phyloP scores from a whole-genome alignment of 2,888 invertebrate species.

The Drosophila ustulata region DNA sequence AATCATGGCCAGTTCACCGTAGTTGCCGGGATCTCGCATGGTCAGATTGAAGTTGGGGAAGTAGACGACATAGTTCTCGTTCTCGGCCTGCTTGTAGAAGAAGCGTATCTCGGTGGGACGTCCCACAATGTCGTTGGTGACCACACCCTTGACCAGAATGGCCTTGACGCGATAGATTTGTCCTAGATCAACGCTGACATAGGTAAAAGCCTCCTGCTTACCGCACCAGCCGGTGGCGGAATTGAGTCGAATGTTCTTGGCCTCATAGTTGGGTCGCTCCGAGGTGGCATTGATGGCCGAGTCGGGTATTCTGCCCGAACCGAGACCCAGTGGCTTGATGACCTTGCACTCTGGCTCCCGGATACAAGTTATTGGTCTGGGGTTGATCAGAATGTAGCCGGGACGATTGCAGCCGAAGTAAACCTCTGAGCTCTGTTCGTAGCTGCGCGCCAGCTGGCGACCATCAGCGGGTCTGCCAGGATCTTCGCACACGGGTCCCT shows the following conservation, averaged over 20 bases:
- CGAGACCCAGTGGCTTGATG: constrained; percentile 94
- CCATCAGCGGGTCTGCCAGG: constrained; percentile 98
- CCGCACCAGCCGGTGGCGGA: constrained; percentile 98
- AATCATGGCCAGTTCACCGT: constrained; percentile 98
- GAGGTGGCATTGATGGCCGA: constrained; percentile 98
- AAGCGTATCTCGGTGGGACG: constrained; percentile 98
- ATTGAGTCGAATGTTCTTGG: constrained; percentile 94
- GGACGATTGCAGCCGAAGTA: constrained; percentile 95
- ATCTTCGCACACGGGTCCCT: constrained; percentile 98
- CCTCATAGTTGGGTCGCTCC: constrained; percentile 96
- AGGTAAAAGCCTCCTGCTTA: constrained; percentile 98
- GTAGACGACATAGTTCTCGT: constrained; percentile 97
- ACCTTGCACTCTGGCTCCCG: constrained; percentile 97
- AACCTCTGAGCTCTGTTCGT: constrained; percentile 96
- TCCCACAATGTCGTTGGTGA: constrained; percentile 97
- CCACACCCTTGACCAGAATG: constrained; percentile 96
- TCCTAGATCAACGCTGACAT: constrained; percentile 97
- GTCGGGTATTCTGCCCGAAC: constrained; percentile 96
- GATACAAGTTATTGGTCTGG: constrained; percentile 94
- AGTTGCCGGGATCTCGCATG: constrained; percentile 98
- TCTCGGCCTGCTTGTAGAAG: constrained; percentile 97
- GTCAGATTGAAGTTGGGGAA: constrained; percentile 98
- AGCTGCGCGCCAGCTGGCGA: constrained; percentile 92
- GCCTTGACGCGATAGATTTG: constrained; percentile 97
- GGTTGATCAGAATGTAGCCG: constrained; percentile 96